Conservation (phyloP, 2,113 vertebrate species). For the Platysteira castanea region DNA sequence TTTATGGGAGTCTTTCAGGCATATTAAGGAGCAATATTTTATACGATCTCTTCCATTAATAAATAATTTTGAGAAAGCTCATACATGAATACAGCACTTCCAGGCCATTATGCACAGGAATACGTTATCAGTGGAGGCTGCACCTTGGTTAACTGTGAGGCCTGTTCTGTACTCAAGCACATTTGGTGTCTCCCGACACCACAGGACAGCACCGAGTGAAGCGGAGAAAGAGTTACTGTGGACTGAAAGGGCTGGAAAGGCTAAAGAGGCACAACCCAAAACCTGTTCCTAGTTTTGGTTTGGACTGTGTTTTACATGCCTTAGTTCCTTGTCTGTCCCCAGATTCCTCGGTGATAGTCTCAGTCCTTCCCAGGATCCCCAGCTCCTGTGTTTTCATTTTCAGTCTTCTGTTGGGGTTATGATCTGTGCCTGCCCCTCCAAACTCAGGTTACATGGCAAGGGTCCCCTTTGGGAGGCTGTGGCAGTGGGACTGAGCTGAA, state of each 20-base stretch:
- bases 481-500: slow-evolving; percentile 30
- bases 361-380: neutral
- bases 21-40: slow-evolving; percentile 25
- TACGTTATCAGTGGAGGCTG: neutral
- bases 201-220: neutral
- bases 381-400: neutral
- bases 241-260: neutral
- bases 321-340: neutral
- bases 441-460: neutral
- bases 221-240: neutral
- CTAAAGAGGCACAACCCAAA: neutral
- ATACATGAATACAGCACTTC: neutral
- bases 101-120: neutral
- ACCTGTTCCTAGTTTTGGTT: neutral
- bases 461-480: neutral
- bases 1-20: neutral
- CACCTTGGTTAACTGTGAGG: neutral
- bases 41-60: slow-evolving; percentile 30
- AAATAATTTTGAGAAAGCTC: slow-evolving; percentile 37
- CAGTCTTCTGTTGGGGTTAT: neutral
- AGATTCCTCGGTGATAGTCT: neutral
- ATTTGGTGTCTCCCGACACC: neutral
- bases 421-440: neutral
- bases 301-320: neutral
- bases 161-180: neutral